Conservation (phyloP, 2,888 invertebrate species). For the Crocallis elinguaria region DNA sequence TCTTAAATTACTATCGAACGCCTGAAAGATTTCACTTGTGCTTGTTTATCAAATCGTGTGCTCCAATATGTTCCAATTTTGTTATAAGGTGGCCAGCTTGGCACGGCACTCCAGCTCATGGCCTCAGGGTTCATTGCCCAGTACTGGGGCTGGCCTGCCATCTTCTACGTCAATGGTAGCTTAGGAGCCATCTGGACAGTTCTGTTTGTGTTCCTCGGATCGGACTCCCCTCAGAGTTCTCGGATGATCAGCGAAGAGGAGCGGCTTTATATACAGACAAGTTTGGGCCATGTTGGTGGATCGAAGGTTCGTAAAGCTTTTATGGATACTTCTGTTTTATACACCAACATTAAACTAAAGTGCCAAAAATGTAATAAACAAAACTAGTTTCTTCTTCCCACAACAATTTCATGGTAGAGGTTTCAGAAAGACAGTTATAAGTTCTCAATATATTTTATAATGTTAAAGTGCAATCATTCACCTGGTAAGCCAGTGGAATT, state of each 20-base stretch:
- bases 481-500: no score
- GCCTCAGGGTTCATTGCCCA: constrained; percentile 87
- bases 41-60: neutral
- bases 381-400: no score
- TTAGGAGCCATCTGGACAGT: constrained; percentile 84
- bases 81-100: constrained; percentile 86
- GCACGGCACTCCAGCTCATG: constrained; percentile 88
- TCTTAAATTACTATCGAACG: neutral
- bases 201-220: constrained; percentile 84
- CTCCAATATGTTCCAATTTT: neutral
- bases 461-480: no score
- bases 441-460: no score
- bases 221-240: constrained; percentile 84
- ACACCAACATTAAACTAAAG: no score
- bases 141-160: constrained; percentile 88
- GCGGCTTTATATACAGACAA: constrained; percentile 85
- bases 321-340: no score
- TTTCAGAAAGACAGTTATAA: no score
- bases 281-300: constrained; percentile 50
- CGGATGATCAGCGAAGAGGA: constrained; percentile 86
- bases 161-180: constrained; percentile 88
- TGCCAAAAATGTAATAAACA: no score
- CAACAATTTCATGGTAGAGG: no score
- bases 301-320: constrained; percentile 43
- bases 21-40: neutral